Conservation (phyloP, 2,888 invertebrate genomes). For the Perizoma flavofasciatum region DNA sequence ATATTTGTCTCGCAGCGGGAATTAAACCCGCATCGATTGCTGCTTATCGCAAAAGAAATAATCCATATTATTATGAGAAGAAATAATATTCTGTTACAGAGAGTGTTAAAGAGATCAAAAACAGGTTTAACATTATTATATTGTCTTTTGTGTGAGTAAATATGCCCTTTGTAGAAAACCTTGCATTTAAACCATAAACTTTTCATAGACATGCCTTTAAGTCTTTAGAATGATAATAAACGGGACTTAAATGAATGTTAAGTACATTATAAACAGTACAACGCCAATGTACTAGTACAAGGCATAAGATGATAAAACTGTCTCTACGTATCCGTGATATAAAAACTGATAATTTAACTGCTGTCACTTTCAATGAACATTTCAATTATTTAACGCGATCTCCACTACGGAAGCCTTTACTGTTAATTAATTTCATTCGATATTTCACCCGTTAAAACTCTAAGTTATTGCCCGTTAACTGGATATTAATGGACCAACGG, state of each 20-base stretch:
- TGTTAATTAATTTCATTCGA: slow-evolving; percentile 64
- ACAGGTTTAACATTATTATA: not conserved
- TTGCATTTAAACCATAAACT: slow-evolving; percentile 6
- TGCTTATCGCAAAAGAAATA: no score
- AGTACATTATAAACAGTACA: slow-evolving; percentile 9
- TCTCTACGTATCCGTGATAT: slow-evolving; percentile 25
- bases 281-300: slow-evolving; percentile 3
- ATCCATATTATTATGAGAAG: no score
- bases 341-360: slow-evolving; percentile 37
- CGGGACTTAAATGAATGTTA: slow-evolving; percentile 19
- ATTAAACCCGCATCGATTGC: no score
- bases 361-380: slow-evolving; percentile 49
- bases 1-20: no score
- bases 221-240: slow-evolving; percentile 17
- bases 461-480: slow-evolving; percentile 65
- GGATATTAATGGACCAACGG: slow-evolving; percentile 63
- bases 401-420: slow-evolving; percentile 55
- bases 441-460: slow-evolving; percentile 66
- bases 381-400: slow-evolving; percentile 46
- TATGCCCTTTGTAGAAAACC: not conserved
- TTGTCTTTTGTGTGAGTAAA: not conserved
- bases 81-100: not conserved
- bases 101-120: no score
- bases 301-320: slow-evolving; percentile 25
- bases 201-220: slow-evolving; percentile 33